Evolutionary conservation across 2,797 vertebrate genomes (phyloP).

Genomic region (Amphiprion clarkii): DNA sequence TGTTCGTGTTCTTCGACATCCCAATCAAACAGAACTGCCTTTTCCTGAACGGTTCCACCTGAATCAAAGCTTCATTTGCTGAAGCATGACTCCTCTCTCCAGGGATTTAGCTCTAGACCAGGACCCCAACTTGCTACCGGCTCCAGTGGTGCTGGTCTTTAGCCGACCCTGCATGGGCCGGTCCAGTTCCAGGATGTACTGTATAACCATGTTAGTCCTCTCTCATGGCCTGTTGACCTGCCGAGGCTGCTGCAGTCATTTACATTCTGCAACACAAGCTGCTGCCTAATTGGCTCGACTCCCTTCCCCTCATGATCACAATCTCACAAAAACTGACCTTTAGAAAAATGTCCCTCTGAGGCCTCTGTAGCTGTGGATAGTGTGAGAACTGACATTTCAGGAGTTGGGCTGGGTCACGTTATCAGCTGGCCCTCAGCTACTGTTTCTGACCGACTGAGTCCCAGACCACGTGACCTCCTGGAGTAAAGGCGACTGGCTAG

Average conservation of each 20-base stretch:
- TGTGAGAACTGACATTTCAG: conserved; percentile 70
- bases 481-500: conserved; percentile 1
- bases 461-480: conserved; percentile 22
- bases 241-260: conserved; percentile 3
- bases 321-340: conserved; percentile 54
- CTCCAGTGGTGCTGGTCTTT: not conserved
- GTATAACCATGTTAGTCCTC: not conserved
- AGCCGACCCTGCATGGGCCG: not conserved
- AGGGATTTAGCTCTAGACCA: not conserved
- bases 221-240: conserved; percentile 28
- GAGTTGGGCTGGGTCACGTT: conserved; percentile 11
- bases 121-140: not conserved
- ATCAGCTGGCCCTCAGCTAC: conserved; percentile 20
- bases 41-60: no score
- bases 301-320: conserved; percentile 14
- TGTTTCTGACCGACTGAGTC: conserved; percentile 17
- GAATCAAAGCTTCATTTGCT: no score
- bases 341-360: conserved; percentile 48
- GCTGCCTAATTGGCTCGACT: not conserved
- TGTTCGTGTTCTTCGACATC: not conserved
- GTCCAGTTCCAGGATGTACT: not conserved
- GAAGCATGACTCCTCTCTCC: not conserved
- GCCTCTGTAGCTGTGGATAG: conserved; percentile 31
- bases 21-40: not conserved
- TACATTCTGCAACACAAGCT: conserved; percentile 16